Conservation (phyloP, 53 echinoderm and acorn worm genomes). For the Echinometra lucunter region DNA sequence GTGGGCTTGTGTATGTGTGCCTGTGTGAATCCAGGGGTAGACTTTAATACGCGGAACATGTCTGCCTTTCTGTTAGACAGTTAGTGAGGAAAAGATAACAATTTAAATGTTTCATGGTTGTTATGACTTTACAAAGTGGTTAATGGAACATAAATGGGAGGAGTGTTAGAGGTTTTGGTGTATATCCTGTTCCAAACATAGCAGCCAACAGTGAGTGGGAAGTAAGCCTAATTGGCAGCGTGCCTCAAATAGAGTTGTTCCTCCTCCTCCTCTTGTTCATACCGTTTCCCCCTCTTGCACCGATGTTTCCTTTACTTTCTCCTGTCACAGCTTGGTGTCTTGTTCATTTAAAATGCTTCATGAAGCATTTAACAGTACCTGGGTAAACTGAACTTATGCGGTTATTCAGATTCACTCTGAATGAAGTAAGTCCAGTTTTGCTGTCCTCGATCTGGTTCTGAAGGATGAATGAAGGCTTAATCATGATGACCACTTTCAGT, state of each 20-base stretch:
- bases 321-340: slow-evolving; percentile 19
- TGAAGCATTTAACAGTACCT: background rate
- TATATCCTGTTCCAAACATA: slow-evolving; percentile 5
- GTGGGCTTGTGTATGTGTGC: no score
- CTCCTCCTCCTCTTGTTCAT: background rate
- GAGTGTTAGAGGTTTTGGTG: background rate
- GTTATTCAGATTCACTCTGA: background rate
- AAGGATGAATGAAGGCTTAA: background rate
- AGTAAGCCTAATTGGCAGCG: slow-evolving; percentile 24
- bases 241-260: slow-evolving; percentile 29
- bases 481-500: background rate
- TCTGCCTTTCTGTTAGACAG: background rate
- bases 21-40: no score
- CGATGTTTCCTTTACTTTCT: background rate
- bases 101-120: no score
- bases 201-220: slow-evolving; percentile 4
- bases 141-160: background rate
- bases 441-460: background rate
- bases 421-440: no score
- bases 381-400: no score
- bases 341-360: background rate
- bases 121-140: background rate
- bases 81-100: background rate
- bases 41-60: no score
- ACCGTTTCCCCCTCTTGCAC: background rate